Base-by-base conservation (phyloP, 1,140 invertebrate species). In the Coenobita brevimanus region DNA sequence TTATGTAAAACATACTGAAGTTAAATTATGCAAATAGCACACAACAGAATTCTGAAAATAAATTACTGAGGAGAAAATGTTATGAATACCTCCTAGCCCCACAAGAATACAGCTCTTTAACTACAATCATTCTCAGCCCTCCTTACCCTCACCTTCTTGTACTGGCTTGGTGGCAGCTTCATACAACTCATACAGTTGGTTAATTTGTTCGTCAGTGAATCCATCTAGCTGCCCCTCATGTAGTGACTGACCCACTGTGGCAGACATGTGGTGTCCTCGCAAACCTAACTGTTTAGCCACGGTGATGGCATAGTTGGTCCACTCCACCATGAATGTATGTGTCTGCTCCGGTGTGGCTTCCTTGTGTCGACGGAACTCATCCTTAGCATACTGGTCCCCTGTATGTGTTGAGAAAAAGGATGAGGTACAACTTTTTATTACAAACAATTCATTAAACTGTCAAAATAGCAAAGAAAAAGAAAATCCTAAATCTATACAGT, bases 291-390 rank as follows among this genome's bases (percentile, higher is more conserved):
- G 96, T 91, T 96, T 94, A 0, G 95, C 94, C 60, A 97, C 92
- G 71, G 93, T 94, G 46, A 96, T 92, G 54, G 96, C 96, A 93
- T 97, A 97, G 89, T 95, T 97, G 60, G 96, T 95, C 97, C 97
- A 99, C 93, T 97, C 97, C 41, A 94, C 95, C 92, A 98, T 94
- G 92, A 99, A 98, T 86, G 96, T 93, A 36, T 94, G 92, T 15
- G 96, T 94, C 92, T 97, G 96, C 73, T 94, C 92, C 15, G 93
- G 92, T 81, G 94, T 94, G 89, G 96, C 97, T n/a, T 93, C 94
- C 92, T 97, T 97, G 92, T 98, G 97, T 73, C 96, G 93, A 91
- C 95, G 95, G 92, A 99, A 99, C 93, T 99, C 97, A 91, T 97
- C 97, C 91, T 95, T 95, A 0, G 96, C 96, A 93, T 99, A 99